A percentile compares a stretch with the other conserved stretches of the same genome.
Conservation (phyloP, 2,113 vertebrate genomes). For the Brachyhypopomus occidentalis region DNA sequence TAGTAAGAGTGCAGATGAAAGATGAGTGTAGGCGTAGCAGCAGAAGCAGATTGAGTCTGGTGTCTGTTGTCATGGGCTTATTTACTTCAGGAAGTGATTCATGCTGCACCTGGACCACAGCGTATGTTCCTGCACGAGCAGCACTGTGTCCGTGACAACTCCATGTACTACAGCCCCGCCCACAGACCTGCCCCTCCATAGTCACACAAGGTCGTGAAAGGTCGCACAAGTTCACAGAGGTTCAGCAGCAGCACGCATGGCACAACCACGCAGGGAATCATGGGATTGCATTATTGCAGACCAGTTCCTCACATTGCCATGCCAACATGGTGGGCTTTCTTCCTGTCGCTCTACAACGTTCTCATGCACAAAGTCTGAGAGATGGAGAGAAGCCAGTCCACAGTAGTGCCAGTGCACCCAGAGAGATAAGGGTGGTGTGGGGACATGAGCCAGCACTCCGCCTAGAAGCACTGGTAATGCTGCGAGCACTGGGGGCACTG, state of each 20-base stretch:
- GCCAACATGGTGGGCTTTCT: not conserved
- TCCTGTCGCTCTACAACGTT: slow-evolving; percentile 18
- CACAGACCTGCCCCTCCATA: too few relatives aligned
- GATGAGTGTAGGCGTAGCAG: slow-evolving; percentile 49
- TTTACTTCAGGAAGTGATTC: slow-evolving; percentile 54
- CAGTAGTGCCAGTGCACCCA: slow-evolving; percentile 41
- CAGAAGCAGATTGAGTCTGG: slow-evolving; percentile 49
- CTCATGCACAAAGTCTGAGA: slow-evolving; percentile 32
- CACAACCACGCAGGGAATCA: too few relatives aligned
- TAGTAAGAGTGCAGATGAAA: slow-evolving; percentile 56
- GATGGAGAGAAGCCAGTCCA: slow-evolving; percentile 24
- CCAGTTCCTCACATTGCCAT: too few relatives aligned
- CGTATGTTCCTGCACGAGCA: slow-evolving; percentile 27
- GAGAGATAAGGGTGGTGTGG: slow-evolving; percentile 60
- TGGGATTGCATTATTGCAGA: too few relatives aligned
- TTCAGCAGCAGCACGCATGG: too few relatives aligned
- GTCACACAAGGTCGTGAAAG: too few relatives aligned
- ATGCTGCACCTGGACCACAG: slow-evolving; percentile 45
- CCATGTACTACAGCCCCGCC: too few relatives aligned
- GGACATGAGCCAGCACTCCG: slow-evolving; percentile 44
- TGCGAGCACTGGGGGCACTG: too few relatives aligned
- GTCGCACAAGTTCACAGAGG: too few relatives aligned
- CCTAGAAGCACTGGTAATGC: slow-evolving; percentile 37
- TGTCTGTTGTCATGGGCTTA: slow-evolving; percentile 41
- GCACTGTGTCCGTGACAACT: too few relatives aligned